Evolutionary conservation across 2,888 invertebrate genomes (phyloP).

Genomic region (Vesta saturnalis): DNA sequence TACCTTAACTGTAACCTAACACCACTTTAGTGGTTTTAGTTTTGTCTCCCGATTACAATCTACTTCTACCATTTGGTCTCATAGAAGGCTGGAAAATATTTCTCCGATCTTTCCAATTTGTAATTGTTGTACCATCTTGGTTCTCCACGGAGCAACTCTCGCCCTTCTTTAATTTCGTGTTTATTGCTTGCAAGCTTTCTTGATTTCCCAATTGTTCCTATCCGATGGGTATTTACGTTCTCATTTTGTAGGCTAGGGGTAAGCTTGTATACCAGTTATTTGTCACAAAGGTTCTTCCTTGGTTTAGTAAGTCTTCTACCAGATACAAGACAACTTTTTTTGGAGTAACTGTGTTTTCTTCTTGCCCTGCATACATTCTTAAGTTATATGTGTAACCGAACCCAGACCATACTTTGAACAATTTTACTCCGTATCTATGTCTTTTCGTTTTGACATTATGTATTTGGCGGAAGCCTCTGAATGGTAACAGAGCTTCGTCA

Average conservation of each 20-base stretch:
- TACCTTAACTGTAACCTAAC: not conserved
- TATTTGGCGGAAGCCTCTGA: conserved; percentile 24
- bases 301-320: not conserved
- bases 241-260: not conserved
- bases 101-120: not conserved
- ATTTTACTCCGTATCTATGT: not conserved
- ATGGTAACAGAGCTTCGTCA: conserved; percentile 39
- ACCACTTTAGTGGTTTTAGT: not conserved
- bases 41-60: not conserved
- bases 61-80: not conserved
- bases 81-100: not conserved
- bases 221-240: not conserved
- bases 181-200: no score
- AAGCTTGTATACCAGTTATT: not conserved
- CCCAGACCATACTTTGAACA: no score
- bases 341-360: not conserved
- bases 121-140: not conserved
- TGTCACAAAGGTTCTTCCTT: not conserved
- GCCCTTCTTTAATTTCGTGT: no score
- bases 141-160: no score
- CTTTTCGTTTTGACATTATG: not conserved
- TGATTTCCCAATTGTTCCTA: not conserved
- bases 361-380: not conserved
- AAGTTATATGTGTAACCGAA: not conserved
- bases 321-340: not conserved